Conservation (phyloP, 2,797 vertebrate genomes). For the Clarias platycephalus region DNA sequence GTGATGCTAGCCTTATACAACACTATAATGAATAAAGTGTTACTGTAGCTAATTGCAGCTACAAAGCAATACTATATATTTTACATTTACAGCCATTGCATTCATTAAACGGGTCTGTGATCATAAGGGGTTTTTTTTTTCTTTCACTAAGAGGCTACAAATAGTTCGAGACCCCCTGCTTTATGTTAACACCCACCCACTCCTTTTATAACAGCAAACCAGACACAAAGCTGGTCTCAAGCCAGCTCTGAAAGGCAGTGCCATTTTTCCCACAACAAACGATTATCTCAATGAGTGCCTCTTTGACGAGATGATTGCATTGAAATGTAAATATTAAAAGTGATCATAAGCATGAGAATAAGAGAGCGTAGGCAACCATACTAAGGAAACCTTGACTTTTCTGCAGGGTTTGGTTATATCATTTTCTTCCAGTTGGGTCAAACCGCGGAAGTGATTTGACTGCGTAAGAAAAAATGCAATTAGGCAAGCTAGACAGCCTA, state of each 20-base stretch:
- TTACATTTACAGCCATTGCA: background rate
- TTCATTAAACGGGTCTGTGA: background rate
- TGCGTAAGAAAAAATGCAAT: background rate
- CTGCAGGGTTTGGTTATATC: background rate
- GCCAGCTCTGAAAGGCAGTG: constrained; percentile 43
- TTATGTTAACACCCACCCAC: constrained; percentile 17
- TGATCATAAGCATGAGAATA: constrained; percentile 20
- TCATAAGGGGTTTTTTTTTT: background rate
- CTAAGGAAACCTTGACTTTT: background rate
- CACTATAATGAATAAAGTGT: background rate
- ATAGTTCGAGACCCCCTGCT: background rate
- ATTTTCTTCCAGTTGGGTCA: background rate
- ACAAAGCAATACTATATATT: background rate
- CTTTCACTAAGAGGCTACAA: background rate
- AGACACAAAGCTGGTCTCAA: constrained; percentile 37
- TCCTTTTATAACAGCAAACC: constrained; percentile 17
- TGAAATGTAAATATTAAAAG: constrained; percentile 52
- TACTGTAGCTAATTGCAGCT: background rate
- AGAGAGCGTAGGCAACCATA: background rate
- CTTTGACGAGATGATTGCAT: constrained; percentile 41
- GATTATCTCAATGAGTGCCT: constrained; percentile 21
- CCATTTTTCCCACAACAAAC: constrained; percentile 28
- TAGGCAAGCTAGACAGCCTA: background rate
- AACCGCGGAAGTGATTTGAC: background rate
- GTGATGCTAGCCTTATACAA: background rate